Base-by-base conservation (phyloP, 2,113 vertebrate species). In the Puntigrus tetrazona region DNA sequence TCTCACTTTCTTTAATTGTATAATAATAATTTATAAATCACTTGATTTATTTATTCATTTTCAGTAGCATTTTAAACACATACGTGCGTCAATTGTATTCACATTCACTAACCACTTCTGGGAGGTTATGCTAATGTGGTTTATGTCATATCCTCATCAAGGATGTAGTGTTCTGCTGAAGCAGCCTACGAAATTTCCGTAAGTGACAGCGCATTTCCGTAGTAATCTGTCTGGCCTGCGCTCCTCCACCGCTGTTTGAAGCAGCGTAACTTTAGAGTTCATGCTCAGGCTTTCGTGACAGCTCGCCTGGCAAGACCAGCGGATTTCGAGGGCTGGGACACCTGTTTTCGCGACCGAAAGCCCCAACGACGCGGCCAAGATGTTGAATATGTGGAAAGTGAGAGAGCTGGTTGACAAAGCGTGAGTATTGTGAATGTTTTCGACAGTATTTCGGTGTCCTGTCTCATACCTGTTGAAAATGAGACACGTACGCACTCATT, bases 311-410 rank as follows among this genome's bases (percentile, higher is more conserved):
- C 81, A 31, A 74, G 74, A 84, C 84, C 72, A 63, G 29, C 36
- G 87, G 87, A 83, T 83, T 81, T 45, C 63, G 76, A 61, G 88
- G 85, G 86, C 88, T 84, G 91, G 90, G 81, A 88, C 86, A 88
- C 89, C 90, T 88, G 88, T 85, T 85, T 75, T 84, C 74, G 81
- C 93, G 90, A 91, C 88, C 88, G 91, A 87, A 85, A 90, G 90
- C 88, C 90, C 87, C 88, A 72, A 86, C 75, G 81, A 83, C 47
- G 89, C 91, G 90, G 89, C 88, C 90, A 88, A 92, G 86, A 98
- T 97, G 97, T 91, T 97, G 87, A 99, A 97, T 87, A 98, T 99
- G 97, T 99, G 97, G 97, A 99, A 98, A 94, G 96, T 99, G 90
- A 92, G 97, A 89, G 97, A 99, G 93, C 93, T 99, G 91, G 97